A percentile compares a stretch with the other conserved stretches of the same genome.
Evolutionary conservation across 2,888 invertebrate species (phyloP).

Genomic region (Lordiphosa fenestrarum): DNA sequence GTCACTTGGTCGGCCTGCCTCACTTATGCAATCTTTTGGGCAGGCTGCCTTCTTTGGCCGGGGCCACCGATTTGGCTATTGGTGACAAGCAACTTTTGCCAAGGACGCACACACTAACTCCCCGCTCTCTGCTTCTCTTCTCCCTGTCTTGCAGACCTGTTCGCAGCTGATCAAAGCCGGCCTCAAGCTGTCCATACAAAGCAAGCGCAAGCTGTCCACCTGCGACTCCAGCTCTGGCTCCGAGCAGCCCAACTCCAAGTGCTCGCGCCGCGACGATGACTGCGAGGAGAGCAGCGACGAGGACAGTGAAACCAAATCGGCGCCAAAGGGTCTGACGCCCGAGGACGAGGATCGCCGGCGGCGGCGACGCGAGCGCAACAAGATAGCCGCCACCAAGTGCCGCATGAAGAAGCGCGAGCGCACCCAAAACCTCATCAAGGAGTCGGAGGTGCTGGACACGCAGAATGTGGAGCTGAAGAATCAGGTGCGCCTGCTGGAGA

Average conservation of each 20-base stretch:
- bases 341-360: slow-evolving; percentile 94
- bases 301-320: slow-evolving; percentile 82
- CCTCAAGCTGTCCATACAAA: slow-evolving; percentile 93
- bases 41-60: slow-evolving; percentile 32
- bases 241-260: slow-evolving; percentile 81
- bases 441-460: slow-evolving; percentile 91
- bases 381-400: slow-evolving; percentile 96
- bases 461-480: slow-evolving; percentile 92
- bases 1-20: slow-evolving; percentile 10
- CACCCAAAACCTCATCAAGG: slow-evolving; percentile 91
- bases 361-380: slow-evolving; percentile 93
- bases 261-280: slow-evolving; percentile 78
- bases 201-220: slow-evolving; percentile 89
- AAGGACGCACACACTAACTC: slow-evolving; percentile 24
- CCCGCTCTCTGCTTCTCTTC: slow-evolving; percentile 1
- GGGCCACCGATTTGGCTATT: slow-evolving; percentile 69
- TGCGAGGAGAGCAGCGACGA: slow-evolving; percentile 81
- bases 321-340: slow-evolving; percentile 85
- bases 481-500: slow-evolving; percentile 91
- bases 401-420: slow-evolving; percentile 95
- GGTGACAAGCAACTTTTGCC: slow-evolving; percentile 76
- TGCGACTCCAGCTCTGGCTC: slow-evolving; percentile 82
- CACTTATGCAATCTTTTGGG: slow-evolving; percentile 4
- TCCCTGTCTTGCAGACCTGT: slow-evolving; percentile 85
- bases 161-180: slow-evolving; percentile 95